Percentiles rank a stretch among this genome's conserved stretches.
These are phyloP conservation scores for Drosophila orosa DNA, from an alignment of 1,140 invertebrate species.

Conservation along the genomic window DNA sequence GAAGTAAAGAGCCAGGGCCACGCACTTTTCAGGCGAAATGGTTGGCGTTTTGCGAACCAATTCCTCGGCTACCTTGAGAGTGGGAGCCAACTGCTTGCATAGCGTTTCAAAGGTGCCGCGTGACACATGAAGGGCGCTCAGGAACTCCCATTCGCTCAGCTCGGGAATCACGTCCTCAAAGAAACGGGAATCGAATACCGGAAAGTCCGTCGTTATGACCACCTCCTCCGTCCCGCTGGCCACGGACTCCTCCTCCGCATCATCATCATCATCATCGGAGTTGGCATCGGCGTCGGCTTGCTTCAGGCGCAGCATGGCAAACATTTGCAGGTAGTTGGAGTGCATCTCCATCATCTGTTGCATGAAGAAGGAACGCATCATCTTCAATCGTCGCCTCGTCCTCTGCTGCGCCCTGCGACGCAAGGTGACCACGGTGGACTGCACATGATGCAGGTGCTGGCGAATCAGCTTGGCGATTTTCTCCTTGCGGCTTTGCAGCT, in stretches of 20 bases:
- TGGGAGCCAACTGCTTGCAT: constrained; percentile 54
- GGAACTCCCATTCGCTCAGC: constrained; percentile 59
- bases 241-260: neutral
- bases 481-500: constrained; percentile 29
- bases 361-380: constrained; percentile 62
- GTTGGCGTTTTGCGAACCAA: neutral
- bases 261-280: neutral
- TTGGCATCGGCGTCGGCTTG: constrained; percentile 27
- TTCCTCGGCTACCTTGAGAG: constrained; percentile 37
- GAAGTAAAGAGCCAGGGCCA: constrained; percentile 66
- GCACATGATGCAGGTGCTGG: constrained; percentile 57
- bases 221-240: neutral
- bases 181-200: constrained; percentile 29
- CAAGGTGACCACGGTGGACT: constrained; percentile 47
- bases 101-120: constrained; percentile 64
- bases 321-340: constrained; percentile 60
- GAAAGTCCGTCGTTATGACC: neutral
- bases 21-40: constrained; percentile 53
- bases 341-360: constrained; percentile 70
- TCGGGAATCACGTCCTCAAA: constrained; percentile 40
- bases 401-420: constrained; percentile 59
- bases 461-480: constrained; percentile 51
- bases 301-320: constrained; percentile 57
- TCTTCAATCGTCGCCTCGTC: constrained; percentile 27
- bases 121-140: constrained; percentile 62